Conservation (phyloP, 64 coral and sea anemone species). For the Pocillopora damicornis region DNA sequence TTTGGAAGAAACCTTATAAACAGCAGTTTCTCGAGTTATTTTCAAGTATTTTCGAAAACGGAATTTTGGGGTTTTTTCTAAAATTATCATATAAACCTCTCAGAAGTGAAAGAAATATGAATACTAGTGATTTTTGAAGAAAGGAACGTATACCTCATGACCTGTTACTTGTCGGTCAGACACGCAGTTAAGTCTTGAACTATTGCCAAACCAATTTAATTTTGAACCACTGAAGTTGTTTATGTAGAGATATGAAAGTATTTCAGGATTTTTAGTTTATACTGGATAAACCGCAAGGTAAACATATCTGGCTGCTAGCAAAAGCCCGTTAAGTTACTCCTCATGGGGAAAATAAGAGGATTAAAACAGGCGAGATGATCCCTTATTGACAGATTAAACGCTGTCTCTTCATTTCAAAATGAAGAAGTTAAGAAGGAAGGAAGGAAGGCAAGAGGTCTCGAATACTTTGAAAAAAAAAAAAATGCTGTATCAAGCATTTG, state of each 20-base stretch:
- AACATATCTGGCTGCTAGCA: not conserved
- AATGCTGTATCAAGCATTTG: not conserved
- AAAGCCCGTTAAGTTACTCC: not conserved
- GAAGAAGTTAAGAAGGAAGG: slow-evolving; percentile 16
- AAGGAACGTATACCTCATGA: too few relatives aligned
- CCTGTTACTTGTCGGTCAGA: not conserved
- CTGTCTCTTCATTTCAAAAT: not conserved
- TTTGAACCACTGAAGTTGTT: not conserved
- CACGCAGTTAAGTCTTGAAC: not conserved
- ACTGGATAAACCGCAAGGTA: not conserved
- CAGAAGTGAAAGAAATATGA: too few relatives aligned
- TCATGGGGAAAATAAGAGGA: slow-evolving; percentile 12
- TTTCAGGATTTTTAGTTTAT: not conserved
- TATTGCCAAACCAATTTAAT: not conserved
- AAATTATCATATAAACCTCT: too few relatives aligned
- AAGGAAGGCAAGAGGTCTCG: not conserved
- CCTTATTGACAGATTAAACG: slow-evolving; percentile 39
- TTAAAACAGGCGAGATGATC: slow-evolving; percentile 16
- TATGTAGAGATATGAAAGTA: not conserved
- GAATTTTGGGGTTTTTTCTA: too few relatives aligned
- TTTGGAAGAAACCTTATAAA: too few relatives aligned
- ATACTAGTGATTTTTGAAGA: too few relatives aligned
- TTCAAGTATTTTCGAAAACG: too few relatives aligned
- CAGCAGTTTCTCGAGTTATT: too few relatives aligned
- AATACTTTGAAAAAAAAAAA: slow-evolving; percentile 20